A percentile compares a stretch with the other conserved stretches of the same genome.
phyloP scores from a whole-genome alignment of 2,113 vertebrate genomes.

The Prunella himalayana region DNA sequence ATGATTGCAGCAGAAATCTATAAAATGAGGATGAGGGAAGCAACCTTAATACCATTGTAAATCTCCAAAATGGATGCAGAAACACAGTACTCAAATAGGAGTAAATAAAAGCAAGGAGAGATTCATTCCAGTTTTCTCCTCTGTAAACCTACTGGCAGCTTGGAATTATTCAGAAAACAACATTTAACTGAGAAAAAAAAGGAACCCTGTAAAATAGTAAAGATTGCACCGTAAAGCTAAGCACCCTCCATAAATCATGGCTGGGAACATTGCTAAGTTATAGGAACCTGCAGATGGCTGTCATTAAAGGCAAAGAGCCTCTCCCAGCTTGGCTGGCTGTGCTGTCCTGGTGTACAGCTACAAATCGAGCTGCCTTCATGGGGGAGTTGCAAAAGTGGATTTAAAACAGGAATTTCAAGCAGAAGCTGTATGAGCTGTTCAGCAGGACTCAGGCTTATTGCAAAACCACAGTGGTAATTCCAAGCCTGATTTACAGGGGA shows the following conservation, averaged over 20 bases:
- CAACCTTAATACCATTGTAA: conserved; percentile 56
- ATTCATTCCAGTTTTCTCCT: conserved; percentile 42
- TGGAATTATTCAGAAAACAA: conserved; percentile 56
- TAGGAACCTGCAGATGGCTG: conserved; percentile 11
- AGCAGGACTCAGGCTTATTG: neutral
- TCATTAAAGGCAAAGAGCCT: conserved; percentile 35
- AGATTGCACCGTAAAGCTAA: conserved; percentile 41
- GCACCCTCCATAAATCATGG: conserved; percentile 22
- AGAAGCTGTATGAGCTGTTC: neutral
- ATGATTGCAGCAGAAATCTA: conserved; percentile 49
- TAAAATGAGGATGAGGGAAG: conserved; percentile 55
- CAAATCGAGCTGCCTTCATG: neutral
- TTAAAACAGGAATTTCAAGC: neutral
- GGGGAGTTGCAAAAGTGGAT: neutral
- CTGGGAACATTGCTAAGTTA: conserved; percentile 28
- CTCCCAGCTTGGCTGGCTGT: neutral
- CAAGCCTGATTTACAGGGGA: neutral
- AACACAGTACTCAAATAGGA: conserved; percentile 42
- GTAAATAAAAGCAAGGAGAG: conserved; percentile 58
- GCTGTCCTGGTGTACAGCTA: neutral
- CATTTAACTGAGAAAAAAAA: conserved; percentile 50
- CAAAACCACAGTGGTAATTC: neutral
- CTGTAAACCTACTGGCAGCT: conserved; percentile 39
- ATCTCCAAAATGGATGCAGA: conserved; percentile 63
- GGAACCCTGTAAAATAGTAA: conserved; percentile 41